A percentile compares a stretch with the other conserved stretches of the same genome.
Evolutionary conservation across 1,140 invertebrate genomes (phyloP).

Genomic region (Zeugodacus cucurbitae): DNA sequence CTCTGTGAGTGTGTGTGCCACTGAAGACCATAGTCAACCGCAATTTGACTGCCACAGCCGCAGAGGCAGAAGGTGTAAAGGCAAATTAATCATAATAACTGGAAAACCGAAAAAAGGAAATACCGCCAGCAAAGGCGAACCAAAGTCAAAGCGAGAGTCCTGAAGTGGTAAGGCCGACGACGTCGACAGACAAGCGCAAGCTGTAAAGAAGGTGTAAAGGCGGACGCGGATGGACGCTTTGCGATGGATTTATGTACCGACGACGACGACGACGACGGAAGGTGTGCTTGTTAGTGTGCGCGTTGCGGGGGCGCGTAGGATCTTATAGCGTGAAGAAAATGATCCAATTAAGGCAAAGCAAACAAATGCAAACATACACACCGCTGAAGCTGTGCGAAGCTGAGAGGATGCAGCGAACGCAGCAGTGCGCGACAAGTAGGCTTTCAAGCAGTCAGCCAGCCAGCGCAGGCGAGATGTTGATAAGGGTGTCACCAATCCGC

Average conservation of each 20-base stretch:
- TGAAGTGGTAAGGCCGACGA: background rate
- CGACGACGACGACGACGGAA: too few relatives aligned
- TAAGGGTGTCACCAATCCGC: conserved; percentile 8
- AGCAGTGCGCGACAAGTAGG: background rate
- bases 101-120: conserved; percentile 31
- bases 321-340: background rate
- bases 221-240: background rate
- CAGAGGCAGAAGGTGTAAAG: conserved; percentile 10
- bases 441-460: background rate
- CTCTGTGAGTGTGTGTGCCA: background rate
- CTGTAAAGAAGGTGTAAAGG: conserved; percentile 1
- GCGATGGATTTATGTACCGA: background rate
- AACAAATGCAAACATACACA: conserved; percentile 18
- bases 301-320: background rate
- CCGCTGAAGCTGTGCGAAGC: background rate
- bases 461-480: background rate
- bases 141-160: conserved; percentile 1
- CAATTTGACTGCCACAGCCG: conserved; percentile 14
- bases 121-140: background rate
- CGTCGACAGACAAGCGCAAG: background rate
- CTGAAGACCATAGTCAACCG: background rate
- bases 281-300: background rate
- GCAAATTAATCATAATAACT: conserved; percentile 38
- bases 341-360: conserved; percentile 32
- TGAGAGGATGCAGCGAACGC: background rate